Evolutionary conservation across 2,797 vertebrate genomes (phyloP).

Genomic region (Carcharodon carcharias): DNA sequence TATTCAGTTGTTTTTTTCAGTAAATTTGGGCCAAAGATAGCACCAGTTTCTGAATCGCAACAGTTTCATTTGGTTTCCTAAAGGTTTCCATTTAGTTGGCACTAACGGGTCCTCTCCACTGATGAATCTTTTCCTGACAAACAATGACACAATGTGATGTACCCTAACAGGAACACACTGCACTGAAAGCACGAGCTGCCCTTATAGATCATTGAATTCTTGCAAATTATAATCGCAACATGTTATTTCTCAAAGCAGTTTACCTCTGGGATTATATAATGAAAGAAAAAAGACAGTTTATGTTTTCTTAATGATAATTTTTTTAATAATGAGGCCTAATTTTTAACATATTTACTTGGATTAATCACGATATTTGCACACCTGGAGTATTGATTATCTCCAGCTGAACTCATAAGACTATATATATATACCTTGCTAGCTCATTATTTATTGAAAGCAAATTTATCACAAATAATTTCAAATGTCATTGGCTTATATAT

Average conservation of each 20-base stretch:
- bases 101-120: background rate
- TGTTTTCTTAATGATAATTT: too few relatives aligned
- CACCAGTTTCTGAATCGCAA: background rate
- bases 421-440: background rate
- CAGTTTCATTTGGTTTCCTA: background rate
- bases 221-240: background rate
- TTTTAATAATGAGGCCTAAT: background rate
- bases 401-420: background rate
- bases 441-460: too few relatives aligned
- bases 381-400: background rate
- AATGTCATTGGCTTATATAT: too few relatives aligned
- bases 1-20: too few relatives aligned
- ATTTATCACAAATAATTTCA: too few relatives aligned
- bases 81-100: background rate
- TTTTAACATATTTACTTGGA: background rate
- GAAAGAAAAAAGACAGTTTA: too few relatives aligned
- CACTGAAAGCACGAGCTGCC: background rate
- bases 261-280: background rate
- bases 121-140: background rate
- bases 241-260: background rate
- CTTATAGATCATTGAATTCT: background rate
- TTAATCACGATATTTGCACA: background rate
- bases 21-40: background rate
- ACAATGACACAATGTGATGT: background rate
- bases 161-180: background rate